Percentiles rank a stretch among this genome's conserved stretches.
phyloP scores from a whole-genome alignment of 1,140 invertebrate species.

The Zaprionus lachaisei region DNA sequence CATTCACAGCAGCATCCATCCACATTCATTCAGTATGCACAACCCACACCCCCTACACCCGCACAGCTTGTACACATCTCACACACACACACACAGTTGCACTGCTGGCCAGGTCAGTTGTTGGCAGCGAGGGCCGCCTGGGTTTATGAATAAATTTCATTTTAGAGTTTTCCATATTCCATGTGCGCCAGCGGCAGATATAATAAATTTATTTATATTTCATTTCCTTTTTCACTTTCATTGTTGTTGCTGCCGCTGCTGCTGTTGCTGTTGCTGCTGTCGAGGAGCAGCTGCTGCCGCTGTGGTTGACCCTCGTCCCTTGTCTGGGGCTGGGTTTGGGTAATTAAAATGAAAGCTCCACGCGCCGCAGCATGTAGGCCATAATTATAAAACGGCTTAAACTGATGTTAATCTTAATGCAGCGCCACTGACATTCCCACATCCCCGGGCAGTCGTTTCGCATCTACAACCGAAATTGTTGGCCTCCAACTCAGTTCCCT shows the following conservation, averaged over 20 bases:
- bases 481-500: neutral
- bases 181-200: constrained; percentile 59
- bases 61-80: neutral
- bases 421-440: constrained; percentile 37
- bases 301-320: neutral
- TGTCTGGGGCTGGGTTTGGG: constrained; percentile 32
- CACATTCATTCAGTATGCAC: constrained; percentile 4
- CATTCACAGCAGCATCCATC: neutral
- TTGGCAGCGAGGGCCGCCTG: constrained; percentile 19
- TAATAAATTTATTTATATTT: constrained; percentile 84
- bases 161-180: constrained; percentile 74
- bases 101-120: constrained; percentile 27
- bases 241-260: constrained; percentile 30
- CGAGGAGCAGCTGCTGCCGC: constrained; percentile 1
- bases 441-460: constrained; percentile 61
- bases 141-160: constrained; percentile 82
- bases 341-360: constrained; percentile 76
- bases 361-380: constrained; percentile 65
- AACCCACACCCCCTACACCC: neutral
- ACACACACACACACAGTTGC: neutral
- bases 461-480: constrained; percentile 2
- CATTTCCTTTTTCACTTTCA: constrained; percentile 61
- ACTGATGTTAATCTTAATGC: constrained; percentile 77
- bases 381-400: constrained; percentile 82
- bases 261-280: constrained; percentile 36